phyloP scores from a whole-genome alignment of 2,797 vertebrate species.

The Pseudopleuronectes americanus region DNA sequence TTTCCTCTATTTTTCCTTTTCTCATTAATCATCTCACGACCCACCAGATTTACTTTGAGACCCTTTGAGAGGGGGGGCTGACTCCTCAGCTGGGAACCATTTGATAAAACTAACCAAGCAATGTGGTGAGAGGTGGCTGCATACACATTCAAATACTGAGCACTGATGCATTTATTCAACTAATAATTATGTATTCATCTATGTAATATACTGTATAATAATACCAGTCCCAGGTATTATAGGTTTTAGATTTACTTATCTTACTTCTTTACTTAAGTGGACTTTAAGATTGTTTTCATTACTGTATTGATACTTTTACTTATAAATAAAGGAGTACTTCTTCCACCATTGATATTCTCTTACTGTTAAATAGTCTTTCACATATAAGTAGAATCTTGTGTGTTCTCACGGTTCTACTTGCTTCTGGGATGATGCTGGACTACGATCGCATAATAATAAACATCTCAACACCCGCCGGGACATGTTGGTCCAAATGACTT shows the following conservation, averaged over 20 bases:
- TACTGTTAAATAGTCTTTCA: constrained; percentile 18
- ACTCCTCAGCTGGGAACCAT: too few species aligned
- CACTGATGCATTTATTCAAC: background rate
- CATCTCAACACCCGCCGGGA: constrained; percentile 37
- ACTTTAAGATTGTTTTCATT: background rate
- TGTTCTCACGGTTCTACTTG: background rate
- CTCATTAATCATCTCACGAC: background rate
- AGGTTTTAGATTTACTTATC: too few species aligned
- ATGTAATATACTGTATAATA: too few species aligned
- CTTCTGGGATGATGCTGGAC: constrained; percentile 1
- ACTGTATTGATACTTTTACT: too few species aligned
- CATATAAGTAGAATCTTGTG: background rate
- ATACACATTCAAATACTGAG: background rate
- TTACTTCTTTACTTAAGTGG: too few species aligned
- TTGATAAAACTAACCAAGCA: too few species aligned
- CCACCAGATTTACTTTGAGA: too few species aligned
- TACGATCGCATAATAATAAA: constrained; percentile 55
- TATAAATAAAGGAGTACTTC: too few species aligned
- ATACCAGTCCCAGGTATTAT: too few species aligned
- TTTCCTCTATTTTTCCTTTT: background rate
- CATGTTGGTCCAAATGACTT: constrained; percentile 16
- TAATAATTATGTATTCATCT: too few species aligned
- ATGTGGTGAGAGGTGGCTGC: too few species aligned
- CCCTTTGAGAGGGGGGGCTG: too few species aligned
- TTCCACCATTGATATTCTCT: background rate